A percentile compares a stretch with the other conserved stretches of the same genome.
These are phyloP conservation scores for Spodoptera picta DNA, from an alignment of 2,888 invertebrate species.

Conservation along the genomic window DNA sequence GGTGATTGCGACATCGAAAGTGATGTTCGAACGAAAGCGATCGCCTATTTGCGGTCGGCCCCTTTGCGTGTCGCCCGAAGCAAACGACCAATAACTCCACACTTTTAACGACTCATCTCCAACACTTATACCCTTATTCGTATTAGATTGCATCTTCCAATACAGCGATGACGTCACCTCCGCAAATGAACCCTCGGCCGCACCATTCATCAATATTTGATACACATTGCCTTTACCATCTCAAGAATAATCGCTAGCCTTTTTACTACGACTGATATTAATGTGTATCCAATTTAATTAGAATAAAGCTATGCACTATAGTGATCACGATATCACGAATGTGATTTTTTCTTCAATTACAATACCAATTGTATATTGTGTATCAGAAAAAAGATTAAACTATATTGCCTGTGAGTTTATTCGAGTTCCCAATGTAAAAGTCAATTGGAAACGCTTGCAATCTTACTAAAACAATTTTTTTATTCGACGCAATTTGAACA, in stretches of 20 bases:
- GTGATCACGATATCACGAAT: constrained; percentile 42
- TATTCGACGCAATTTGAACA: constrained; percentile 76
- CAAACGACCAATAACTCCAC: constrained; percentile 50
- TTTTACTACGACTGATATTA: constrained; percentile 50
- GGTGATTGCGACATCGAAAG: constrained; percentile 64
- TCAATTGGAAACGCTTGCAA: constrained; percentile 75
- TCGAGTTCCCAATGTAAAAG: constrained; percentile 57
- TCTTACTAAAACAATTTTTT: constrained; percentile 74
- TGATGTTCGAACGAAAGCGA: constrained; percentile 71
- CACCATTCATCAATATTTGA: constrained; percentile 46
- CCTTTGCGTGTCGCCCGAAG: constrained; percentile 57
- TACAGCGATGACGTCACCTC: constrained; percentile 41
- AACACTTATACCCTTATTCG: constrained; percentile 44
- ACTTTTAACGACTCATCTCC: constrained; percentile 54
- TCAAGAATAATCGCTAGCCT: constrained; percentile 17
- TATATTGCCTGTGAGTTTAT: constrained; percentile 40
- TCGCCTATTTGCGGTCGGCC: constrained; percentile 59
- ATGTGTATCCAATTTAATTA: constrained; percentile 47
- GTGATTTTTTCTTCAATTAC: constrained; percentile 55
- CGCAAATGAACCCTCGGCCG: constrained; percentile 44
- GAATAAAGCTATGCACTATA: constrained; percentile 35
- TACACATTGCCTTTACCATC: neutral
- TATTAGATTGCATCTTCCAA: constrained; percentile 26
- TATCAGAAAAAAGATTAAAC: constrained; percentile 43
- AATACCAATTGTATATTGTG: constrained; percentile 48